phyloP scores from a whole-genome alignment of 2,888 invertebrate genomes.

The Megastigmus dorsalis region DNA sequence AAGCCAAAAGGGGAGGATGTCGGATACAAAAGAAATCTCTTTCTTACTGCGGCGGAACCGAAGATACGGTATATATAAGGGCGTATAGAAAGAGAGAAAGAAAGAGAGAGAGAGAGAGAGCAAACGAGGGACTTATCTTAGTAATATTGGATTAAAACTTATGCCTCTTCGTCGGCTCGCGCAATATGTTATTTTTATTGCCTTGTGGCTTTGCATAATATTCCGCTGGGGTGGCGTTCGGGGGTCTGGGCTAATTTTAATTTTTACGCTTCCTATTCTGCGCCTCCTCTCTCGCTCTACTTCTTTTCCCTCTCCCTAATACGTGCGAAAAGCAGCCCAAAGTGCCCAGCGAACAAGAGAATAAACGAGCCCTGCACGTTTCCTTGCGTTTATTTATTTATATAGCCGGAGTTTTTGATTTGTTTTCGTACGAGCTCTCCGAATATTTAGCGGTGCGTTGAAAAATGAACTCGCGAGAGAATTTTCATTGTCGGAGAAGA shows the following conservation, averaged over 20 bases:
- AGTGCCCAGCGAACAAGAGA: slow-evolving; percentile 1
- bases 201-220: slow-evolving; percentile 74
- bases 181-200: slow-evolving; percentile 75
- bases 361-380: slow-evolving; percentile 20
- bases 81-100: slow-evolving; percentile 11
- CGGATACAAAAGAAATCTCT: slow-evolving; percentile 73
- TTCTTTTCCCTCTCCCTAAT: neutral
- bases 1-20: slow-evolving; percentile 56
- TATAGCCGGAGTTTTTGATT: slow-evolving; percentile 30
- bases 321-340: neutral
- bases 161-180: slow-evolving; percentile 71
- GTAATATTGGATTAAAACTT: slow-evolving; percentile 75
- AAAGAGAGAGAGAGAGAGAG: slow-evolving; percentile 25
- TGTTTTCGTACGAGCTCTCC: slow-evolving; percentile 32
- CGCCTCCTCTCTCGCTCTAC: neutral
- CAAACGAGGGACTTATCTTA: slow-evolving; percentile 69
- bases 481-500: too few relatives aligned
- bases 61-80: slow-evolving; percentile 48
- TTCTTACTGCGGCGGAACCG: slow-evolving; percentile 34
- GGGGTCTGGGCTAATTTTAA: slow-evolving; percentile 71
- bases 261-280: slow-evolving; percentile 69
- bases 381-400: slow-evolving; percentile 52
- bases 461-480: too few relatives aligned
- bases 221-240: slow-evolving; percentile 58
- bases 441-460: too few relatives aligned